Percentiles rank a stretch among this genome's conserved stretches.
These are phyloP conservation scores for Abramis brama DNA, from an alignment of 2,113 vertebrate species.

Conservation along the genomic window DNA sequence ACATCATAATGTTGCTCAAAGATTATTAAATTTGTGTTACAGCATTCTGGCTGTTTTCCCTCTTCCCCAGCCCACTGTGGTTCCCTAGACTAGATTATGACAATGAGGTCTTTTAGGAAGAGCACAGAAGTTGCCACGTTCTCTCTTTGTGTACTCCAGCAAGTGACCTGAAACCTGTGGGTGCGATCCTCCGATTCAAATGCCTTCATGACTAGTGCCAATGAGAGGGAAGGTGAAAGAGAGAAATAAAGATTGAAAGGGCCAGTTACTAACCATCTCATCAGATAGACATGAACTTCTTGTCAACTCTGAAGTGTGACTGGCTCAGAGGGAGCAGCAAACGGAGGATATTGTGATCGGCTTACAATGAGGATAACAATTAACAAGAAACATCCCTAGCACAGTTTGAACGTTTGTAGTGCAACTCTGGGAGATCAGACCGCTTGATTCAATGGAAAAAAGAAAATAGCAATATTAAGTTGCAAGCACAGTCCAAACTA, in stretches of 20 bases:
- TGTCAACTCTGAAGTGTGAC: constrained; percentile 6
- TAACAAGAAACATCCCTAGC: constrained; percentile 27
- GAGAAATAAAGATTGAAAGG: constrained; percentile 10
- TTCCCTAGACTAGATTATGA: not conserved
- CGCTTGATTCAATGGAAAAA: constrained; percentile 15
- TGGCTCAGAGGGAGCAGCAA: not conserved
- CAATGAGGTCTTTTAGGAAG: not conserved
- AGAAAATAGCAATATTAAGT: constrained; percentile 25
- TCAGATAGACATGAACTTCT: not conserved
- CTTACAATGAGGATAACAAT: constrained; percentile 28
- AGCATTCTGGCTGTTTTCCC: not conserved
- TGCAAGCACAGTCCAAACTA: constrained; percentile 60
- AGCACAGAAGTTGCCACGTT: not conserved
- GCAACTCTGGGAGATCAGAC: not conserved
- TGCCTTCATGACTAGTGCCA: not conserved
- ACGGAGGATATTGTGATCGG: constrained; percentile 38
- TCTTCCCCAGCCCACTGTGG: not conserved
- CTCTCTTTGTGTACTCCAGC: not conserved
- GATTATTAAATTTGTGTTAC: not conserved
- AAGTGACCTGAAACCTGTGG: not conserved
- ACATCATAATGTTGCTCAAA: not conserved
- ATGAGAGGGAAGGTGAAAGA: constrained; percentile 1
- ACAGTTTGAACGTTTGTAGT: constrained; percentile 3
- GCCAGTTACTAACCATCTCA: not conserved
- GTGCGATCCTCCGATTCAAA: not conserved